These are phyloP conservation scores for Plemyria rubiginata DNA, from an alignment of 2,888 invertebrate genomes.

Conservation along the genomic window DNA sequence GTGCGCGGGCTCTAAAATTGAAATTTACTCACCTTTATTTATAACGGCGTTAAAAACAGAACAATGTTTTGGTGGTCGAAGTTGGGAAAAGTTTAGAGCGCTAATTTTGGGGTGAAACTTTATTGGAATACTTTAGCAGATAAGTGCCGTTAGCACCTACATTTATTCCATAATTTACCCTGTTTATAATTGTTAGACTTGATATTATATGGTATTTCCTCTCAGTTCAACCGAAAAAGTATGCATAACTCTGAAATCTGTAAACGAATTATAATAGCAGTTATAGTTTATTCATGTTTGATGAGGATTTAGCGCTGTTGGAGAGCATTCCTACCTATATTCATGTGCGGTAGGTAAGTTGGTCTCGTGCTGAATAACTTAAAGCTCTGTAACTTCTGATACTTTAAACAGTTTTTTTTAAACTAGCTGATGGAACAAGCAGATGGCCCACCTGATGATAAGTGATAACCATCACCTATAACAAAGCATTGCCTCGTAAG, in stretches of 20 bases:
- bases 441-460: too few relatives aligned
- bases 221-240: slow-evolving; percentile 33
- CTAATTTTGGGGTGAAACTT: not conserved
- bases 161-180: not conserved
- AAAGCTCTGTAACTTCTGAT: not conserved
- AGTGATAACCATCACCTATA: too few relatives aligned
- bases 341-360: not conserved
- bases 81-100: slow-evolving; percentile 4
- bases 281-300: slow-evolving; percentile 15
- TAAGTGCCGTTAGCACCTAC: not conserved
- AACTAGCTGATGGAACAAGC: too few relatives aligned
- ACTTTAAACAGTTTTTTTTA: too few relatives aligned
- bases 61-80: not conserved
- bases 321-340: slow-evolving; percentile 42
- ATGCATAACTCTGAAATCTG: slow-evolving; percentile 43
- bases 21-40: not conserved
- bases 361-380: not conserved
- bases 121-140: not conserved
- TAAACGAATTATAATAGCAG: slow-evolving; percentile 41
- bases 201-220: too few relatives aligned
- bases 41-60: not conserved
- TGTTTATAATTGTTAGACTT: too few relatives aligned
- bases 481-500: too few relatives aligned
- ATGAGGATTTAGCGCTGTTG: slow-evolving; percentile 37
- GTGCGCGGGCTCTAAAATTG: too few relatives aligned